Percentiles rank a stretch among this genome's conserved stretches.
These are phyloP conservation scores for Drosophila tripunctata DNA, from an alignment of 2,888 invertebrate species.

Conservation along the genomic window DNA sequence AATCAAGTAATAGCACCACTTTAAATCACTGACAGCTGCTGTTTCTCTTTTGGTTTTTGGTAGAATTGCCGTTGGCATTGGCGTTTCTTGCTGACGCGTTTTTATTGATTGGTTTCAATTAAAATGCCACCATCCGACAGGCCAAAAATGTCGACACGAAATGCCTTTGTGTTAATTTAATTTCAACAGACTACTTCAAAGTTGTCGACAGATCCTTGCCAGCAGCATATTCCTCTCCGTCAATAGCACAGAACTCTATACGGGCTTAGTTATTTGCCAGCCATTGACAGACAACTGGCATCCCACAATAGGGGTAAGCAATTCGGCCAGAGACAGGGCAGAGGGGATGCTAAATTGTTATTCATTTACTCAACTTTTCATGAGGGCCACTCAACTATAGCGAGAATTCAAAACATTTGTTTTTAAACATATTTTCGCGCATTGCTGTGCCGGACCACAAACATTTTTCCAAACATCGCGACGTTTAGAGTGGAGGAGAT, in stretches of 20 bases:
- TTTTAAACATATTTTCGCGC: conserved; percentile 55
- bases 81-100: conserved; percentile 3
- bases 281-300: conserved; percentile 47
- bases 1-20: not conserved
- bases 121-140: conserved; percentile 66
- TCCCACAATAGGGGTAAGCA: not conserved
- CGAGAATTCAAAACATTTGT: conserved; percentile 44
- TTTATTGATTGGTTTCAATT: conserved; percentile 75
- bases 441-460: conserved; percentile 40
- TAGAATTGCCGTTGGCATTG: conserved; percentile 19
- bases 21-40: conserved; percentile 12
- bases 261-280: conserved; percentile 44
- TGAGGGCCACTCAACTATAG: conserved; percentile 11
- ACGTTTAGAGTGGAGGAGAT: not conserved
- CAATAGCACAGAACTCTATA: conserved; percentile 46
- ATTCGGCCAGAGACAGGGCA: not conserved
- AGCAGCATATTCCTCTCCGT: conserved; percentile 30
- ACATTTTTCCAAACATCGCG: conserved; percentile 6
- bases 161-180: conserved; percentile 74
- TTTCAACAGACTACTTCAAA: conserved; percentile 66
- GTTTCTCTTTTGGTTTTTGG: not conserved
- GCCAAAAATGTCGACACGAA: conserved; percentile 52
- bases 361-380: conserved; percentile 49
- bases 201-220: conserved; percentile 58
- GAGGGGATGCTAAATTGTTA: conserved; percentile 23